phyloP scores from a whole-genome alignment of 2,113 vertebrate species.

The Morphnarchus princeps region DNA sequence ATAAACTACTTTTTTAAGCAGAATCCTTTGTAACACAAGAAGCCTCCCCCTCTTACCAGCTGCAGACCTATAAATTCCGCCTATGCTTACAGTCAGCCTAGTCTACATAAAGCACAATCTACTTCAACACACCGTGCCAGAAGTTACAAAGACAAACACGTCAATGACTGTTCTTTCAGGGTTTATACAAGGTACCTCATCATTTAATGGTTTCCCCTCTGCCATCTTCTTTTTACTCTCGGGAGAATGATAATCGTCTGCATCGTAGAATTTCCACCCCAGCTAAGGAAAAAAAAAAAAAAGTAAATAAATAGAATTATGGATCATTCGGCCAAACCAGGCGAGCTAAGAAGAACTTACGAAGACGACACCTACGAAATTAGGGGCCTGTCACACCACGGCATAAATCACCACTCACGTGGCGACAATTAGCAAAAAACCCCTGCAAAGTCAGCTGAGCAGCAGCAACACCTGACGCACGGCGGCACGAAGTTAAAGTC shows the following conservation, averaged over 20 bases:
- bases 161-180: background rate
- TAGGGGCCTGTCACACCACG: background rate
- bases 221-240: constrained; percentile 86
- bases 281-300: constrained; percentile 66
- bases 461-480: background rate
- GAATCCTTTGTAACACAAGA: background rate
- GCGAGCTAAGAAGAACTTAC: background rate
- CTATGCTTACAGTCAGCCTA: background rate
- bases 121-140: background rate
- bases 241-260: constrained; percentile 84
- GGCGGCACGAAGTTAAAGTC: accelerated
- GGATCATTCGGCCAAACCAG: background rate
- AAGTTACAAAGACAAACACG: background rate
- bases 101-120: background rate
- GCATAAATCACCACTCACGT: background rate
- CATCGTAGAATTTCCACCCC: constrained; percentile 87
- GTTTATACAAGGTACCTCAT: constrained; percentile 76
- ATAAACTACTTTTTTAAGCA: background rate
- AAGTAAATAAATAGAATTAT: background rate
- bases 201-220: constrained; percentile 79
- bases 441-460: too few species aligned
- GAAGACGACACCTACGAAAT: background rate
- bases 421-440: background rate
- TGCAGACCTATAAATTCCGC: background rate
- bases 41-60: background rate